Evolutionary conservation across 2,797 vertebrate species (phyloP).

Genomic region (Poecilia picta): DNA sequence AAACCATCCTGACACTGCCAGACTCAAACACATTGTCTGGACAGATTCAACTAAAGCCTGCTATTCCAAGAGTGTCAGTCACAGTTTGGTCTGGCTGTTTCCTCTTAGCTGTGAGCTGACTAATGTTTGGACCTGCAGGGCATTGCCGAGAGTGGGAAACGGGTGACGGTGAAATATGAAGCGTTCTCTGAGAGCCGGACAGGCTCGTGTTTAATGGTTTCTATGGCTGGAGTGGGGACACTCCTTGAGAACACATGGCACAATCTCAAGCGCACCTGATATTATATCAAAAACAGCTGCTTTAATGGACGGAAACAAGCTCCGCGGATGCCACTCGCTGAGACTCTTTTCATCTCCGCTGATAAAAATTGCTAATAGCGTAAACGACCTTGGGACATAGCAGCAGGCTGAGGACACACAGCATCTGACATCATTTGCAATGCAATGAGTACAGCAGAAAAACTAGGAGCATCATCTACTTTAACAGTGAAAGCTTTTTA

Average conservation of each 20-base stretch:
- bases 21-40: slow-evolving; percentile 52
- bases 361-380: slow-evolving; percentile 51
- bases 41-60: slow-evolving; percentile 44
- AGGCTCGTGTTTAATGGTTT: slow-evolving; percentile 41
- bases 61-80: slow-evolving; percentile 51
- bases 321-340: slow-evolving; percentile 46
- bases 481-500: not conserved
- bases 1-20: slow-evolving; percentile 63
- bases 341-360: slow-evolving; percentile 50
- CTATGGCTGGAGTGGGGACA: slow-evolving; percentile 31
- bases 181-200: slow-evolving; percentile 34
- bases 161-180: slow-evolving; percentile 35
- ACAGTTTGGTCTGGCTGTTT: slow-evolving; percentile 54
- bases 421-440: slow-evolving; percentile 4
- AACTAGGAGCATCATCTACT: not conserved
- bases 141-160: slow-evolving; percentile 45
- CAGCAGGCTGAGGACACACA: slow-evolving; percentile 49
- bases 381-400: slow-evolving; percentile 49
- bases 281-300: slow-evolving; percentile 57
- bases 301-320: slow-evolving; percentile 65
- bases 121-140: slow-evolving; percentile 58
- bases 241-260: slow-evolving; percentile 39
- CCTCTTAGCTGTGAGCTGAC: slow-evolving; percentile 58
- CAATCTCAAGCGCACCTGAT: slow-evolving; percentile 72
- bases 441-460: slow-evolving; percentile 1